Evolutionary conservation across 2,797 vertebrate species (phyloP).

Genomic region (Poeciliopsis infans): DNA sequence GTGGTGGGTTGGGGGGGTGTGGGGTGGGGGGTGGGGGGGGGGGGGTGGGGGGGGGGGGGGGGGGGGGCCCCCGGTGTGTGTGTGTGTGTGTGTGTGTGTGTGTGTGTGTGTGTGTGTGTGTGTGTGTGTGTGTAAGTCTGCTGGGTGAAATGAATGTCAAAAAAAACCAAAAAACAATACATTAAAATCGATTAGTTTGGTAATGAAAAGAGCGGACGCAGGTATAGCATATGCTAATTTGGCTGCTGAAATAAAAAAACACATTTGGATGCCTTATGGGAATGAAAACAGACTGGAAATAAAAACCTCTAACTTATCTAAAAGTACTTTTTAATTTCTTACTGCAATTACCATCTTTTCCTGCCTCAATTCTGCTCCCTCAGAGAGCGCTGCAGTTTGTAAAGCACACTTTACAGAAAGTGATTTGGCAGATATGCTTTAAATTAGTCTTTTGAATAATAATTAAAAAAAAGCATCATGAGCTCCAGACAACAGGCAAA

Average conservation of each 20-base stretch:
- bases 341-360: slow-evolving; percentile 46
- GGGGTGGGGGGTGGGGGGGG: too few species aligned
- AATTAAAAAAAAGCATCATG: background rate
- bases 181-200: slow-evolving; percentile 73
- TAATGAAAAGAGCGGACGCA: slow-evolving; percentile 64
- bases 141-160: slow-evolving; percentile 65
- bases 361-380: slow-evolving; percentile 37
- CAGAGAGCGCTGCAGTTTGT: slow-evolving; percentile 30
- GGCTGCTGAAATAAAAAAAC: slow-evolving; percentile 59
- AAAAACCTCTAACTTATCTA: slow-evolving; percentile 45
- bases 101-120: slow-evolving; percentile 1
- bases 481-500: background rate
- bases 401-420: slow-evolving; percentile 31
- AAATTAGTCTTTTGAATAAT: slow-evolving; percentile 19
- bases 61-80: too few species aligned
- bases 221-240: slow-evolving; percentile 66
- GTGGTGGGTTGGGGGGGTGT: too few species aligned
- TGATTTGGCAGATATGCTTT: slow-evolving; percentile 30
- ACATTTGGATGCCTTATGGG: slow-evolving; percentile 60
- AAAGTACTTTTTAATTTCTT: slow-evolving; percentile 62
- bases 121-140: slow-evolving; percentile 47
- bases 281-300: slow-evolving; percentile 34
- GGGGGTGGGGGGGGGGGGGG: too few species aligned
- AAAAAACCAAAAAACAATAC: slow-evolving; percentile 61
- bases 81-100: too few species aligned